A percentile compares a stretch with the other conserved stretches of the same genome.
These are phyloP conservation scores for Dysidea cf. avara DNA, from an alignment of 37 sponge, comb jelly and placozoan species.

Conservation along the genomic window DNA sequence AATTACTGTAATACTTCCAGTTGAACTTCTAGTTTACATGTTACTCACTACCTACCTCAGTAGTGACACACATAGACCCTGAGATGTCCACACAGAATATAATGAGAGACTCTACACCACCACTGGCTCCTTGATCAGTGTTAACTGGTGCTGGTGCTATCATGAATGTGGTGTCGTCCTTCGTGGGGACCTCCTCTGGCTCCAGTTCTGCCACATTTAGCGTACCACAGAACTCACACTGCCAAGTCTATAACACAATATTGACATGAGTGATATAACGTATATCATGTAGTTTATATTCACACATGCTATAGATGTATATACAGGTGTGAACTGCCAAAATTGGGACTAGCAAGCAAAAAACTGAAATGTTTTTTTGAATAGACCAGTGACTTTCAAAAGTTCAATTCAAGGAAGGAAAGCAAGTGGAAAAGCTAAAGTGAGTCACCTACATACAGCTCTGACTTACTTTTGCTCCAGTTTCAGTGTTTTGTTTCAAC, in stretches of 20 bases:
- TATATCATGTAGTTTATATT: too few species aligned
- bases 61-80: slow-evolving; percentile 90
- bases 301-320: too few species aligned
- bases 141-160: slow-evolving; percentile 40
- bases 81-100: slow-evolving; percentile 86
- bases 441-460: too few species aligned
- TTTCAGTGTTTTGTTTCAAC: slow-evolving; percentile 6
- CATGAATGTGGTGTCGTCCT: slow-evolving; percentile 76
- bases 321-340: too few species aligned
- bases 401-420: too few species aligned
- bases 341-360: too few species aligned
- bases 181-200: slow-evolving; percentile 72
- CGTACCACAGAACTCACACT: slow-evolving; percentile 84
- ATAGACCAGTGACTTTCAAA: too few species aligned
- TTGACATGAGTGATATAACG: too few species aligned
- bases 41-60: slow-evolving; percentile 81
- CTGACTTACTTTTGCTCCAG: not conserved
- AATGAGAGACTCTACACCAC: slow-evolving; percentile 53
- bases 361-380: too few species aligned
- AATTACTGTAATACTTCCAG: too few species aligned
- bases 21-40: too few species aligned
- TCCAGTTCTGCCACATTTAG: slow-evolving; percentile 69
- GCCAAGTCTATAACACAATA: slow-evolving; percentile 74
- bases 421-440: too few species aligned
- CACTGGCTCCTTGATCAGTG: slow-evolving; percentile 8